Percentiles rank a stretch among this genome's conserved stretches.
phyloP scores from a whole-genome alignment of 37 sponge, comb jelly and placozoan species.

The Hormiphora californensis region DNA sequence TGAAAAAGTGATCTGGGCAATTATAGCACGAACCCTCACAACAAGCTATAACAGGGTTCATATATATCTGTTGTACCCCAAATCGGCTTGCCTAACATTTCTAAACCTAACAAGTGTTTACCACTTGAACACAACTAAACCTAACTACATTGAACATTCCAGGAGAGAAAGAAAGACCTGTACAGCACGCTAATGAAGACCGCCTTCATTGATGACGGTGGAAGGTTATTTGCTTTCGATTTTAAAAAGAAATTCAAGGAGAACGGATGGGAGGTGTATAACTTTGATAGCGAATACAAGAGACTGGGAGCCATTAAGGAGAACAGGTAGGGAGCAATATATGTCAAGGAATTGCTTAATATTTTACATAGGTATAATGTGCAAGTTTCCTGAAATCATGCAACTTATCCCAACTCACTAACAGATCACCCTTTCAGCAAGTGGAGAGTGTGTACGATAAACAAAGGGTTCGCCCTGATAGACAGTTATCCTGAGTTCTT shows the following conservation, averaged over 20 bases:
- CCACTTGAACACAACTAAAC: too few species aligned
- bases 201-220: conserved; percentile 5
- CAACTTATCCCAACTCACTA: neutral
- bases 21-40: too few species aligned
- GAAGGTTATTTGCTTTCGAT: neutral
- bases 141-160: too few species aligned
- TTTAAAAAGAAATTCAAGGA: neutral
- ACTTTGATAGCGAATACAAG: neutral
- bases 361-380: too few species aligned
- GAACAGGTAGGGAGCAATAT: neutral
- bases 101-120: too few species aligned
- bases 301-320: neutral
- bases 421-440: neutral
- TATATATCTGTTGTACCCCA: too few species aligned
- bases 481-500: neutral
- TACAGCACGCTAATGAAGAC: neutral
- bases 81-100: too few species aligned
- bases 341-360: too few species aligned
- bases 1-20: too few species aligned
- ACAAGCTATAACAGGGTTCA: too few species aligned
- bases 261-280: conserved; percentile 25
- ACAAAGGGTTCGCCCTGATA: conserved; percentile 4
- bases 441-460: neutral
- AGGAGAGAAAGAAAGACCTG: conserved; percentile 8
- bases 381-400: neutral